Evolutionary conservation across 2,888 invertebrate genomes (phyloP).

Genomic region (Harpalus rubripes): DNA sequence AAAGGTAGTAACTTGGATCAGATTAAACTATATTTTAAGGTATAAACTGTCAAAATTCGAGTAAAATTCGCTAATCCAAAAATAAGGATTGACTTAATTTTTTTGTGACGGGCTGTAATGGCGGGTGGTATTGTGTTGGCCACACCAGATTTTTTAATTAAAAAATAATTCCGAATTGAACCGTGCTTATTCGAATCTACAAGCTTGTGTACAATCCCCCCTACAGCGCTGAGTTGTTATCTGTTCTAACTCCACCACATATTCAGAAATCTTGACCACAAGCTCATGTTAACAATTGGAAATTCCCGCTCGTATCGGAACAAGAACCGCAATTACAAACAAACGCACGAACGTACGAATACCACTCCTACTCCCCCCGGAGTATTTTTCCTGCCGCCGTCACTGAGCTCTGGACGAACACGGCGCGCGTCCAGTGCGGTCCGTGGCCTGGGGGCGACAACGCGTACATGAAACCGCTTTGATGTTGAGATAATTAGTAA

Average conservation of each 20-base stretch:
- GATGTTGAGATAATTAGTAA: conserved; percentile 73
- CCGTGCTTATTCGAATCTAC: background rate
- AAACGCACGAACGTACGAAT: background rate
- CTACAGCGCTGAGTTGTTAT: too few species aligned
- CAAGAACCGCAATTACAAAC: conserved; percentile 5
- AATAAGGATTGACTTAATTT: too few species aligned
- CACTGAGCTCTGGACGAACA: conserved; percentile 8
- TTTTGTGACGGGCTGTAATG: too few species aligned
- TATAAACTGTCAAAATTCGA: too few species aligned
- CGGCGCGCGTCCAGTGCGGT: conserved; percentile 61
- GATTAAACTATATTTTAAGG: too few species aligned
- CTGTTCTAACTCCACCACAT: conserved; percentile 6
- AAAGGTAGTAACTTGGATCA: too few species aligned
- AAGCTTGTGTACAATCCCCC: background rate
- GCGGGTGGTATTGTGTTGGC: too few species aligned
- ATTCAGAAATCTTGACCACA: conserved; percentile 5
- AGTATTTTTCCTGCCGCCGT: background rate
- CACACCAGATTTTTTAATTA: too few species aligned
- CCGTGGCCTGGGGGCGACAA: conserved; percentile 62
- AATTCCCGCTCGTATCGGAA: background rate
- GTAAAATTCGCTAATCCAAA: too few species aligned
- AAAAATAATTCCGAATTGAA: too few species aligned
- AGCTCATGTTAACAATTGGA: conserved; percentile 5
- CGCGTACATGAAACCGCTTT: conserved; percentile 71
- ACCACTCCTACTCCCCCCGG: background rate